Evolutionary conservation across 2,113 vertebrate genomes (phyloP), one percentile per base, ranked within the genome.

Genomic region (Vanacampus margaritifer): DNA sequence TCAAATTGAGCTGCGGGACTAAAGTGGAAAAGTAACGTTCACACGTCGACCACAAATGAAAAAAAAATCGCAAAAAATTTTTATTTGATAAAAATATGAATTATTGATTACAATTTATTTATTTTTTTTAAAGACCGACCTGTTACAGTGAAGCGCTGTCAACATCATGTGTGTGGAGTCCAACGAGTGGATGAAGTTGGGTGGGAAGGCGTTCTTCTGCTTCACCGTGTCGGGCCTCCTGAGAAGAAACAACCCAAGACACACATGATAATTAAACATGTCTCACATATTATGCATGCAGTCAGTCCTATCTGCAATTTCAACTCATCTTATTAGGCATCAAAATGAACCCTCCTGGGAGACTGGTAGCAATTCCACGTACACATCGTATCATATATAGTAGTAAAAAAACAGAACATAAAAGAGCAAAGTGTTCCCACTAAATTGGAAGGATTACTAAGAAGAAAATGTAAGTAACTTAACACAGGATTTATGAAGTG

Each of bases 161-260:
- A 99, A 92, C 97, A 99, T 99, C 97, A 99, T 99, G 86, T 99
- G 97, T 0, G 95, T 94, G 35, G 97, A 99, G 85, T 99, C 97
- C 84, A 99, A 87, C 0, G 97, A 98, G 80, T 99, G 97, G 86
- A 99, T 99, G 86, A 98, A 99, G 85, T 98, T 99, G 21, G 97
- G 96, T 0, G 97, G 95, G 69, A 98, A 98, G 32, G 96, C 96
- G 0, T 99, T 99, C 79, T 95, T 99, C 91, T 99, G 97, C 79
- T 98, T 98, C 72, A 96, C 69, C 0, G 92, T 94, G 74, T 98
- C 93, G 0, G 97, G 97, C 48, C 87, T 94, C 90, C 96, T 98
- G 84, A 7, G 77, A 21, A 69, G 5, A 19, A 45, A 82, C 59
- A 79, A 53, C 1, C 35, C 67, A 41, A 41, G 1, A 54, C 0